These are phyloP conservation scores for Enteromius paludinosus DNA, from an alignment of 2,797 vertebrate genomes.

Conservation along the genomic window DNA sequence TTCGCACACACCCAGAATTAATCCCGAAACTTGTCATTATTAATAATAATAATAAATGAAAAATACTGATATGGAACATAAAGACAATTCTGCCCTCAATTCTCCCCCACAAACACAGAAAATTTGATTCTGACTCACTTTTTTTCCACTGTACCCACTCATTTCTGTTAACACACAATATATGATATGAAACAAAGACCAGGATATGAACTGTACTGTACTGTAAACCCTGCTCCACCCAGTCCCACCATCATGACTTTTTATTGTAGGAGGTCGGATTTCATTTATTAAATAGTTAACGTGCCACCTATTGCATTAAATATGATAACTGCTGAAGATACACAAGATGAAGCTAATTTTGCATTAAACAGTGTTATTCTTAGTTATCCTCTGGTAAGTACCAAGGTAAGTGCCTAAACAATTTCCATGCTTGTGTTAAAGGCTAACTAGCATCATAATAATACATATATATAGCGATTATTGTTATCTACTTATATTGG, in stretches of 20 bases:
- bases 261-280: neutral
- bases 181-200: conserved; percentile 24
- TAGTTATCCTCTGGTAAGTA: neutral
- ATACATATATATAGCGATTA: neutral
- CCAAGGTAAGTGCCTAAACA: neutral
- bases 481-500: neutral
- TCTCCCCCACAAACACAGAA: conserved; percentile 10
- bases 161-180: conserved; percentile 32
- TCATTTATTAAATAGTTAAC: neutral
- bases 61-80: conserved; percentile 41
- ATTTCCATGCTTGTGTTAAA: neutral
- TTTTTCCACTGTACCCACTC: conserved; percentile 35
- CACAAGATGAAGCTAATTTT: neutral
- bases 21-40: neutral
- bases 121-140: conserved; percentile 52
- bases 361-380: neutral
- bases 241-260: neutral
- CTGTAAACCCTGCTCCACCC: conserved; percentile 23
- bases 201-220: conserved; percentile 30
- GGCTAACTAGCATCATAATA: neutral
- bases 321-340: neutral
- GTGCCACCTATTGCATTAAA: neutral
- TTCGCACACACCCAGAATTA: neutral
- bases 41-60: neutral
- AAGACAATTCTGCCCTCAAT: conserved; percentile 11